Evolutionary conservation across 92 coral and sea anemone genomes (phyloP).

Genomic region (Desmophyllum pertusum): DNA sequence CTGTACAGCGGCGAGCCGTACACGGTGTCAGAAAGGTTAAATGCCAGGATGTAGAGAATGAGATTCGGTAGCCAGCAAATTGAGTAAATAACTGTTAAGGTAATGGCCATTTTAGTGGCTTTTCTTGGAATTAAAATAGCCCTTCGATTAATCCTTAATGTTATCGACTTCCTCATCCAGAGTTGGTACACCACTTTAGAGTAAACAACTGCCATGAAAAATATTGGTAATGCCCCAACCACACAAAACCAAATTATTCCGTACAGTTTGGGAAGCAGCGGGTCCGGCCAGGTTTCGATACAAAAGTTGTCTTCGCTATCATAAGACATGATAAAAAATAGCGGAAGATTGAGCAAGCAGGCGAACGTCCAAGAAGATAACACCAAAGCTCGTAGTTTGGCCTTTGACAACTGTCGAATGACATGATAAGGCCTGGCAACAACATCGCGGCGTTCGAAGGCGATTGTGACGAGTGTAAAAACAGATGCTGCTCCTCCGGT

Average conservation of each 20-base stretch:
- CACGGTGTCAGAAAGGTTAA: conserved; percentile 35
- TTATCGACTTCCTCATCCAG: conserved; percentile 31
- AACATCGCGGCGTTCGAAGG: conserved; percentile 60
- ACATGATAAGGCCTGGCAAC: conserved; percentile 29
- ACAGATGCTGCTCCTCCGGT: conserved; percentile 68
- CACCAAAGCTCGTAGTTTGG: conserved; percentile 33
- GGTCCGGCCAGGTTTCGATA: conserved; percentile 46
- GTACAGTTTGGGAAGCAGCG: conserved; percentile 43
- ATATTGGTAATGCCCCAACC: conserved; percentile 45
- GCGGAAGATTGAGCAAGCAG: conserved; percentile 43
- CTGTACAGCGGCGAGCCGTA: conserved; percentile 51
- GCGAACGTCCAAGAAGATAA: conserved; percentile 53
- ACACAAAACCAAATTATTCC: conserved; percentile 53
- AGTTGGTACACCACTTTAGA: conserved; percentile 45
- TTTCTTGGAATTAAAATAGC: conserved; percentile 40
- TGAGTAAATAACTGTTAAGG: conserved; percentile 52
- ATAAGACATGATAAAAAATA: conserved; percentile 52
- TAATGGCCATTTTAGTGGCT: conserved; percentile 52
- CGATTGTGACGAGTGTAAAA: conserved; percentile 49
- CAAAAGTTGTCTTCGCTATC: conserved; percentile 44
- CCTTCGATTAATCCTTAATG: conserved; percentile 17
- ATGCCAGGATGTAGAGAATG: conserved; percentile 55
- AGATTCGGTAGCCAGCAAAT: conserved; percentile 68
- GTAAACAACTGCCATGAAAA: conserved; percentile 40
- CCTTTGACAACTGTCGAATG: neutral